Evolutionary conservation across 2,113 vertebrate genomes (phyloP).

Genomic region (Tragelaphus imberbis): DNA sequence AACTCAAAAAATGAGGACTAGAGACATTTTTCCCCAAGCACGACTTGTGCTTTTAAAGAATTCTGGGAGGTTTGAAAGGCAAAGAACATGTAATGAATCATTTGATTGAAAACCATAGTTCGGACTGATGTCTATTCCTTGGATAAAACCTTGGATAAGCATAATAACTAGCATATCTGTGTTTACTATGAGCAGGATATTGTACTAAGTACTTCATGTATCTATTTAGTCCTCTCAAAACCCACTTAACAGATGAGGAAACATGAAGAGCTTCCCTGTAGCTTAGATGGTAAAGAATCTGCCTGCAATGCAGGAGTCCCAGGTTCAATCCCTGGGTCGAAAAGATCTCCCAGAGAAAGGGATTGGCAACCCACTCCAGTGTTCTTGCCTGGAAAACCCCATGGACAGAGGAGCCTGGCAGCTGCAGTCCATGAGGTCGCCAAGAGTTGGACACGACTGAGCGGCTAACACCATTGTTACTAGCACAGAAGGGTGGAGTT

Average conservation of each 20-base stretch:
- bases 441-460: neutral
- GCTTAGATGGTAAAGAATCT: neutral
- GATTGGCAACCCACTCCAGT: no score
- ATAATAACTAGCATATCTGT: neutral
- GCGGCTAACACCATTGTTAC: accelerated
- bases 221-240: neutral
- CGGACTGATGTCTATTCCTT: neutral
- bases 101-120: neutral
- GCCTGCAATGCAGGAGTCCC: neutral
- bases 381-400: no score
- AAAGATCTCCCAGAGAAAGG: no score
- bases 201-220: neutral
- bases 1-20: neutral
- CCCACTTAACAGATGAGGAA: neutral
- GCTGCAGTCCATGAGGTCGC: no score
- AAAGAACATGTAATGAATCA: neutral
- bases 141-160: neutral
- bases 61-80: neutral
- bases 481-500: neutral
- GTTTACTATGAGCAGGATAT: neutral
- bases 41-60: neutral
- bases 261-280: neutral
- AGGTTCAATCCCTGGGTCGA: no score
- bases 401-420: no score
- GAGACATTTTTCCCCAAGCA: neutral